These are phyloP conservation scores for Halcyon leucocephala DNA, from an alignment of 2,797 vertebrate species.

Conservation along the genomic window DNA sequence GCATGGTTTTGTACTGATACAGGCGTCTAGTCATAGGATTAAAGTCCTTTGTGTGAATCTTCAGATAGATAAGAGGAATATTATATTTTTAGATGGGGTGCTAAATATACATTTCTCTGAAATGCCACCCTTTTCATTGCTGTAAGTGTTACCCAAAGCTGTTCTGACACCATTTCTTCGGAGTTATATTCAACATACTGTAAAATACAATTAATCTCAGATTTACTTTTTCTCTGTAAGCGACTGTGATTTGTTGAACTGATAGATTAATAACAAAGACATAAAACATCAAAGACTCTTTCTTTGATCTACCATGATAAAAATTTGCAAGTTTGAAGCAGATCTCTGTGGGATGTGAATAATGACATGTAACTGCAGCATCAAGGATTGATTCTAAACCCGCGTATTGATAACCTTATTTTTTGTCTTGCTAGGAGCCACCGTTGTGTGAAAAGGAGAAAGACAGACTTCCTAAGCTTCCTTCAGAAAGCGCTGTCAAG, in stretches of 20 bases:
- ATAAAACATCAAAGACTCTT: background rate
- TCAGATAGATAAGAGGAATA: background rate
- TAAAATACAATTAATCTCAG: background rate
- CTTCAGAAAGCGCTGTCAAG: slow-evolving; percentile 78
- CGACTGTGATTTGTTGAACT: background rate
- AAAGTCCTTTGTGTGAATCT: background rate
- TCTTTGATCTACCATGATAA: background rate
- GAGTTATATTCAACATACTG: background rate
- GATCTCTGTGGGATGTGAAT: background rate
- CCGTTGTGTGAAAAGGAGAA: slow-evolving; percentile 76
- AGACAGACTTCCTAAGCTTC: slow-evolving; percentile 18
- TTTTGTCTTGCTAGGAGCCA: slow-evolving; percentile 71
- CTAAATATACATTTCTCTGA: background rate
- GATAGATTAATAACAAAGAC: background rate
- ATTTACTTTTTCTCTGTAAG: background rate
- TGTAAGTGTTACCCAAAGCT: background rate
- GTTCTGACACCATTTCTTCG: background rate
- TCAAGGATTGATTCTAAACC: background rate
- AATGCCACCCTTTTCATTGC: background rate
- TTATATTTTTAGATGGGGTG: background rate
- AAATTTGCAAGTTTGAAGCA: background rate
- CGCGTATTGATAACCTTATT: background rate
- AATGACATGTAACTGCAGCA: background rate
- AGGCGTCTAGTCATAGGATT: background rate
- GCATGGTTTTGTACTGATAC: background rate